Evolutionary conservation across 2,797 vertebrate genomes (phyloP), one percentile per base, ranked within the genome.

Genomic region (Coluber constrictor): DNA sequence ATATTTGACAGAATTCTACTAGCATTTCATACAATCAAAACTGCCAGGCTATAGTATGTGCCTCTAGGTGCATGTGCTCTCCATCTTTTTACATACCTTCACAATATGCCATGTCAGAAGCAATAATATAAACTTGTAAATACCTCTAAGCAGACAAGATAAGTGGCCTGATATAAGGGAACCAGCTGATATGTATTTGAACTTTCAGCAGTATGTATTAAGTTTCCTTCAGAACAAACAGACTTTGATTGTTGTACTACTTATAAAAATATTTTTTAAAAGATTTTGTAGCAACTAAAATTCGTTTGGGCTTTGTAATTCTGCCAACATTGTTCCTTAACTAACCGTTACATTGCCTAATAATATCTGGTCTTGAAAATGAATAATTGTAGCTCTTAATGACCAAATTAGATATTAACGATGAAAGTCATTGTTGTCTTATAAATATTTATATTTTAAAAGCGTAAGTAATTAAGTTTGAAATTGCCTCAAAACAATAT

Each of bases 361-460:
- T 63, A 96, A 16, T 94, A 93, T 96, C 93, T 93, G 51, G 13
- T 96, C 95, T 96, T 96, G 92, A 96, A 90, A 94, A 93, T 96
- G 89, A 96, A 88, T 96, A 94, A 94, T 95, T 96, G 94, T 94
- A 95, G 43, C n/a, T 90, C 88, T 95, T 97, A 96, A 95, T 96
- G 93, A 94, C 92, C 94, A 94, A 94, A 94, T 57, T 92, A 93
- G 90, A 92, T 94, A 96, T 96, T 95, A 95, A 92, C 95, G 95
- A 95, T 91, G 93, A 88, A 66, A 96, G 88, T 94, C 88, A 92
- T 93, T 96, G 79, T 92, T 79, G 94, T 94, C 66, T 94, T 95
- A 96, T 96, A 96, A 96, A 96, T 97, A 97, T 96, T 96, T 96
- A 94, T 95, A 92, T 94, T 93, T 94, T 94, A 95, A 95, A 95